A percentile compares a stretch with the other conserved stretches of the same genome.
phyloP scores from a whole-genome alignment of 2,797 vertebrate genomes.

The Lophotriccus pileatus region DNA sequence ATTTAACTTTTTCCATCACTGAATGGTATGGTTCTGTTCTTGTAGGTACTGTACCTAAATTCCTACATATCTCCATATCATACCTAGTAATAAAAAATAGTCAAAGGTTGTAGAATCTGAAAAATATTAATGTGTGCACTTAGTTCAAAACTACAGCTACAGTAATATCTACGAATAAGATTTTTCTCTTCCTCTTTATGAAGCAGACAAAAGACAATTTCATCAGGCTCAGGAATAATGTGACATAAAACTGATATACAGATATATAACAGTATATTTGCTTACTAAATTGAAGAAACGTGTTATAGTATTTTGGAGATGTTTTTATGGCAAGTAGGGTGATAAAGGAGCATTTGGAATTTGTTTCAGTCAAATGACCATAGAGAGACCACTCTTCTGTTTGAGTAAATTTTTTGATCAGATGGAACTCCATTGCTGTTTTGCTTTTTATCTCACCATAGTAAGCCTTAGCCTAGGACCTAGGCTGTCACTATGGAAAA shows the following conservation, averaged over 20 bases:
- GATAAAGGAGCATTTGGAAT: not conserved
- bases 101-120: not conserved
- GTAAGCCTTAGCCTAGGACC: not conserved
- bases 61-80: not conserved
- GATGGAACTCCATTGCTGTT: not conserved
- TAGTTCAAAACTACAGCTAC: not conserved
- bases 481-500: not conserved
- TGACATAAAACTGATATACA: not conserved
- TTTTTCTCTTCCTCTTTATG: not conserved
- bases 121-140: not conserved
- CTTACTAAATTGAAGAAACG: not conserved
- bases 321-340: not conserved
- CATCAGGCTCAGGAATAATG: not conserved
- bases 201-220: not conserved
- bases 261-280: not conserved
- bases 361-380: not conserved
- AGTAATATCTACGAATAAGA: not conserved
- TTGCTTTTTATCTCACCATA: not conserved
- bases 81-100: not conserved
- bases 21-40: not conserved
- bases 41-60: not conserved
- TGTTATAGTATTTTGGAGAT: not conserved
- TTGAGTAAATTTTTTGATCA: not conserved
- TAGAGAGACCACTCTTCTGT: not conserved
- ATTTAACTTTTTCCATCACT: not conserved